Conservation (phyloP, 2,797 vertebrate genomes). For the Phoebastria nigripes region DNA sequence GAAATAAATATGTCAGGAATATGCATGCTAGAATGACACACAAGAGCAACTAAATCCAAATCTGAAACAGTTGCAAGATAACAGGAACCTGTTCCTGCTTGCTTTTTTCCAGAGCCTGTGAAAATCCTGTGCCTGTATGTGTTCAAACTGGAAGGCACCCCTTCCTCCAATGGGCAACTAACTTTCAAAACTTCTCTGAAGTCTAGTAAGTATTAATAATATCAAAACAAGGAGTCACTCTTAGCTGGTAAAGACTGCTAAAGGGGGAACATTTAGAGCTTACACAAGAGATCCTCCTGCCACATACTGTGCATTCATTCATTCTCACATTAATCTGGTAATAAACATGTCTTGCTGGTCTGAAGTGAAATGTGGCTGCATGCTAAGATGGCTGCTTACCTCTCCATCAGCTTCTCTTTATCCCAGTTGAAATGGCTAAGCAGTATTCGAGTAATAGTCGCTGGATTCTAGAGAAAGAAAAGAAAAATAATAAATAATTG, state of each 20-base stretch:
- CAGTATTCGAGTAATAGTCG: conserved; percentile 98
- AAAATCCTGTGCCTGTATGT: background rate
- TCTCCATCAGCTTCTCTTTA: conserved; percentile 99
- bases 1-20: background rate
- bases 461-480: conserved; percentile 86
- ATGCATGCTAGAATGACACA: background rate
- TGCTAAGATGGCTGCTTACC: conserved; percentile 75
- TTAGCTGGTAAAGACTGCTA: background rate
- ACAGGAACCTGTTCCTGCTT: background rate
- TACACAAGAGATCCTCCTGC: background rate
- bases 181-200: background rate
- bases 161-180: background rate
- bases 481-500: background rate
- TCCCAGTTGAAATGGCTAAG: conserved; percentile 99
- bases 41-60: background rate
- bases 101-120: background rate
- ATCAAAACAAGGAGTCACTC: background rate
- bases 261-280: background rate
- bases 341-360: background rate
- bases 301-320: background rate
- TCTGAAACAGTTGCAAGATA: background rate
- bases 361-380: background rate
- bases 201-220: background rate
- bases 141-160: background rate
- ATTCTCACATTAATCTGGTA: background rate